Evolutionary conservation across 2,888 invertebrate genomes (phyloP).

Genomic region (Hypolimnas misippus): DNA sequence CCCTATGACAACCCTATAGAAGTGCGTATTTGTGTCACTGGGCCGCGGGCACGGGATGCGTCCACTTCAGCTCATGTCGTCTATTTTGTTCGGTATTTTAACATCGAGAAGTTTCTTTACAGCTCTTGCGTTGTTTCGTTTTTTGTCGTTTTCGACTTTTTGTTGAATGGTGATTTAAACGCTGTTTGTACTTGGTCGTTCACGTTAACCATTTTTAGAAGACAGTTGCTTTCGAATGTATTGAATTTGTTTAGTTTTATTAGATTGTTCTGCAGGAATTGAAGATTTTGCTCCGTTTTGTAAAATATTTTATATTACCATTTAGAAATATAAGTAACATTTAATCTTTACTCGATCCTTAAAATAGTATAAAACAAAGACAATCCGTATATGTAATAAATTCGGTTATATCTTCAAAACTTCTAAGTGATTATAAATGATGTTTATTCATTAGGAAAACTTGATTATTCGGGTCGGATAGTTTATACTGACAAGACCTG

Average conservation of each 20-base stretch:
- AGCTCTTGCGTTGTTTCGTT: constrained; percentile 13
- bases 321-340: no score
- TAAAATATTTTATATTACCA: no score
- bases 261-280: background rate
- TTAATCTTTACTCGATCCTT: no score
- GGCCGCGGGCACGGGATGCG: constrained; percentile 66
- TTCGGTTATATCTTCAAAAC: no score
- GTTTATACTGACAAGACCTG: no score
- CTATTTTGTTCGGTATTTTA: constrained; percentile 29
- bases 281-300: no score
- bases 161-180: background rate
- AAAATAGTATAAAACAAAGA: no score
- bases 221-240: background rate
- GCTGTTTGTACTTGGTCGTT: constrained; percentile 2
- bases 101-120: constrained; percentile 24
- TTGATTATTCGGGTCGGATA: no score
- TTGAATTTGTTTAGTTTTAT: background rate
- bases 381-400: no score
- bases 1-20: constrained; percentile 27
- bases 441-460: no score
- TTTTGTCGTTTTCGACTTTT: constrained; percentile 9
- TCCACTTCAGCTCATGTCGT: constrained; percentile 62
- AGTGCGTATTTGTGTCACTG: constrained; percentile 69
- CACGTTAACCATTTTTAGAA: background rate
- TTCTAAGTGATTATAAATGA: no score